A percentile compares a stretch with the other conserved stretches of the same genome.
These are phyloP conservation scores for Phoebastria nigripes DNA, from an alignment of 2,797 vertebrate genomes.

Conservation along the genomic window DNA sequence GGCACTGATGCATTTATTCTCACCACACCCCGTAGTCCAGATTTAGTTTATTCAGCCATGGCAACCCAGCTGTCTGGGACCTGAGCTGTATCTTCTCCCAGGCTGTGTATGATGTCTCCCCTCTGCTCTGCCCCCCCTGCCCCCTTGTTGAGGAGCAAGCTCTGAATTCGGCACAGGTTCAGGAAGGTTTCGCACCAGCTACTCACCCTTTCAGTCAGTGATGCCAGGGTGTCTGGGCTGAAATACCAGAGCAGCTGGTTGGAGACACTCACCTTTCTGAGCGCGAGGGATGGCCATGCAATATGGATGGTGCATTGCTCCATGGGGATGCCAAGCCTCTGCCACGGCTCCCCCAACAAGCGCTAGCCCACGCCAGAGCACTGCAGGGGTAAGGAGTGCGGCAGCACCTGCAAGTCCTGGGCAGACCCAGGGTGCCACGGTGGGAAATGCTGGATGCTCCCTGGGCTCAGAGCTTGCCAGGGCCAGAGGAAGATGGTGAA, in stretches of 20 bases:
- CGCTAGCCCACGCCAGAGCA: rapidly evolving
- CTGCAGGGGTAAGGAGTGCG: background rate
- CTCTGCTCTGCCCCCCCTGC: background rate
- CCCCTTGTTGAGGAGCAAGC: background rate
- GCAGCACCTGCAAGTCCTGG: background rate
- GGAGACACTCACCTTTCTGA: background rate
- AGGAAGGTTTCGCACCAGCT: background rate
- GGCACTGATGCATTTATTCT: conserved; percentile 16
- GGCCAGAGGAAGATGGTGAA: background rate
- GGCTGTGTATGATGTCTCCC: background rate
- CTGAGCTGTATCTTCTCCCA: background rate
- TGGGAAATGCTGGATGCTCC: background rate
- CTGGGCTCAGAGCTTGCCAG: background rate
- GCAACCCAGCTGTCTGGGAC: conserved; percentile 11
- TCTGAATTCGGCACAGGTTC: background rate
- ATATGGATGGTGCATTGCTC: background rate
- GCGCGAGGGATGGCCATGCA: rapidly evolving
- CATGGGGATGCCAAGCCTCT: background rate
- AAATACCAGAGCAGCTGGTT: background rate
- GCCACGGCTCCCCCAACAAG: background rate
- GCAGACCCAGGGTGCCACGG: background rate
- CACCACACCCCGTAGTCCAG: background rate
- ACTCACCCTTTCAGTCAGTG: background rate
- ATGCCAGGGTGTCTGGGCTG: background rate
- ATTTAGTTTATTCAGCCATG: conserved; percentile 35